Base-by-base conservation (phyloP, 2,888 invertebrate genomes). In the Athrips mouffetella region DNA sequence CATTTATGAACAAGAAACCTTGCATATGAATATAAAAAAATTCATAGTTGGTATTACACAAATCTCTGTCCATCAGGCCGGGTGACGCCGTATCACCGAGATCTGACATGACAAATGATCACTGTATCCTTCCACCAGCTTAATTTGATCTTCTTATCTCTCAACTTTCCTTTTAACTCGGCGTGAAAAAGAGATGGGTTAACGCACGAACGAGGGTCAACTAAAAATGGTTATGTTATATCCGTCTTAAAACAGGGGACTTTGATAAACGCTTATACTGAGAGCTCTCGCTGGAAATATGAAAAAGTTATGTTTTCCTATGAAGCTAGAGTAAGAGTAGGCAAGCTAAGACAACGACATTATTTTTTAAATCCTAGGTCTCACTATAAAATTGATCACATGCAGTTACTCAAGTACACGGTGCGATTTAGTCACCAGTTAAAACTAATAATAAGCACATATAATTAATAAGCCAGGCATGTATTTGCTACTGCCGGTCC, bases 41-140 rank as follows among this genome's bases (percentile, higher is more conserved):
- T 82, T 80, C 79, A 82, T 81, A 77, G 77, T 69, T 65, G 60
- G 67, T 61, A 74, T 76, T 69, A 73, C 72, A 76, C 78, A 81
- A 82, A 85, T 83, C 82, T 77, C 64, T 65, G 81, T 76, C 83
- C 84, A 78, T 84, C 85, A 80, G 60, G 47, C 58, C 56, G 62
- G 62, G 62, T 73, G 81, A 79, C 76, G 67, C 57, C 60, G 59
- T 83, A 85, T 86, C 86, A 60, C 73, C 53, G 57, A 54, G 67
- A 85, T 87, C 84, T 78, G 85, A 85, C 83, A 74, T 80, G 84
- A 86, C 81, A 81, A 86, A 87, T 82, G 78, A 80, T 73, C 59
- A 64, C 62, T 62, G 63, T 60, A 67, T 58, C 58, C 55, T 41
- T 51, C 45, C 48, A 60, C 82, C 79, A 72, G 48, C 44, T 3